Percentiles rank a stretch among this genome's conserved stretches.
Evolutionary conservation across 2,113 vertebrate genomes (phyloP).

Genomic region (Passer domesticus): DNA sequence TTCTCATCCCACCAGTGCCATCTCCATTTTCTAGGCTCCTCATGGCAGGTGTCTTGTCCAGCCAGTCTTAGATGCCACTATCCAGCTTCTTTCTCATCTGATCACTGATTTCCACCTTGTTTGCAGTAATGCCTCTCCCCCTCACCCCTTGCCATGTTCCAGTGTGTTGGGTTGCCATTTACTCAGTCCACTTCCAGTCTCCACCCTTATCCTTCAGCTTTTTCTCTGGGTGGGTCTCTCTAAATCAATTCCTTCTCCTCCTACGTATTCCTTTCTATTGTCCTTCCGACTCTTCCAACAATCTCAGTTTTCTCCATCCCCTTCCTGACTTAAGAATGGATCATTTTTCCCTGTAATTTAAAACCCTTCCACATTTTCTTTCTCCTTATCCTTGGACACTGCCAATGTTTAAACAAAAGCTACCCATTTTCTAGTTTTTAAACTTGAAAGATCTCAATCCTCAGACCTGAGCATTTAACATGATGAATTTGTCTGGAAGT

Average conservation of each 20-base stretch:
- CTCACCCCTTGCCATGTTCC: not conserved
- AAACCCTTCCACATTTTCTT: not conserved
- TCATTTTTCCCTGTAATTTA: not conserved
- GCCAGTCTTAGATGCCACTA: not conserved
- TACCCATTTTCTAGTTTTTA: not conserved
- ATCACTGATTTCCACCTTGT: not conserved
- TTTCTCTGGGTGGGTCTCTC: not conserved
- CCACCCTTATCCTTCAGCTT: not conserved
- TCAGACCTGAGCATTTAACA: not conserved
- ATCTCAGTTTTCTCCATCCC: not conserved
- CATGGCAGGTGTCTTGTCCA: accelerated
- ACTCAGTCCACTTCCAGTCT: not conserved
- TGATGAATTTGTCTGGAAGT: not conserved
- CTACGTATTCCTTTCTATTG: accelerated
- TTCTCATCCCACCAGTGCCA: not conserved
- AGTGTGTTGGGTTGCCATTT: not conserved
- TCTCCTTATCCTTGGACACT: not conserved
- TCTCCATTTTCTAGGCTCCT: not conserved
- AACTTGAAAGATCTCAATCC: not conserved
- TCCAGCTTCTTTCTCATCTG: not conserved
- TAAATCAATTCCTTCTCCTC: not conserved
- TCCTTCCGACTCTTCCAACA: not conserved
- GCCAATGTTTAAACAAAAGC: not conserved
- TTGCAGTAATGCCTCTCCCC: not conserved
- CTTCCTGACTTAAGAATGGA: not conserved